A percentile compares a stretch with the other conserved stretches of the same genome.
Conservation (phyloP, 2,113 vertebrate species). For the Cyprinodon tularosa region DNA sequence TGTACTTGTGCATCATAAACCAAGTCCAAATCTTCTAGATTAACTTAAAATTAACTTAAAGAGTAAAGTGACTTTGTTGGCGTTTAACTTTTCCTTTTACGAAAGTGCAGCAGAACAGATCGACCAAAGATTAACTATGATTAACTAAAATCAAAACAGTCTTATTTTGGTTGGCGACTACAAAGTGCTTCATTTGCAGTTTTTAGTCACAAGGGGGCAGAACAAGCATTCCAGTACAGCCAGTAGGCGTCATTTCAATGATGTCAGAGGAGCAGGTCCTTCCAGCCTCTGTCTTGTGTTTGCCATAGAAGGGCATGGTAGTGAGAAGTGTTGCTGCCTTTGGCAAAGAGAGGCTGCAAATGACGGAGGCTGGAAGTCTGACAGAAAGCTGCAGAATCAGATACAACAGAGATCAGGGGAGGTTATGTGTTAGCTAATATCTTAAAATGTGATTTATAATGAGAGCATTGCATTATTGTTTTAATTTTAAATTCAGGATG, state of each 20-base stretch:
- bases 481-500: background rate
- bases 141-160: no score
- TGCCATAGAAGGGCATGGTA: slow-evolving; percentile 58
- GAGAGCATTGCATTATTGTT: background rate
- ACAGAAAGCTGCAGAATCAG: slow-evolving; percentile 3
- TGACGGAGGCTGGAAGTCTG: slow-evolving; percentile 17
- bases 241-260: background rate
- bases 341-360: slow-evolving; percentile 33
- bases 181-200: slow-evolving; percentile 20
- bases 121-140: background rate
- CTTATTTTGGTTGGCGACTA: no score
- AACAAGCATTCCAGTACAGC: background rate
- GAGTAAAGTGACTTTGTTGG: no score
- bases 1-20: no score
- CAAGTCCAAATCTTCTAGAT: no score
- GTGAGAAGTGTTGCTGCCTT: slow-evolving; percentile 27
- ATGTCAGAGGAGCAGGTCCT: slow-evolving; percentile 21
- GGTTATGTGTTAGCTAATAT: slow-evolving; percentile 24
- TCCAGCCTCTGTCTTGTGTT: slow-evolving; percentile 38
- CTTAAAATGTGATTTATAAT: background rate
- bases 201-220: slow-evolving; percentile 47
- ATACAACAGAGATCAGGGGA: background rate
- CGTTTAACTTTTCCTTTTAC: background rate
- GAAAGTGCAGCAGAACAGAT: background rate
- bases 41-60: no score